Base-by-base conservation (phyloP, 1,140 invertebrate genomes). In the Drosophila repleta region DNA sequence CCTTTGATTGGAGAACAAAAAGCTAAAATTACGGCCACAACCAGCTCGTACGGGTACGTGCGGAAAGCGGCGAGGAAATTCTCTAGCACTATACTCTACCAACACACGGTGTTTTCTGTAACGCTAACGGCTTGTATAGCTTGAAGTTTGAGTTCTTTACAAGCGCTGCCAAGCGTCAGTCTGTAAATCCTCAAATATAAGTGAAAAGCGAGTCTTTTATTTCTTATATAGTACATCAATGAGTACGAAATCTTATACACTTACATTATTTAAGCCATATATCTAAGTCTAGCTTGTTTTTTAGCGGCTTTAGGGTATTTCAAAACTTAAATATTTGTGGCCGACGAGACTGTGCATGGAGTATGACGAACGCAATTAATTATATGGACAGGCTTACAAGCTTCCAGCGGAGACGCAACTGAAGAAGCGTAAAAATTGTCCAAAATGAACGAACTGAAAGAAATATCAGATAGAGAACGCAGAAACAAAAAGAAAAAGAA, bases 281-380 rank as follows among this genome's bases (percentile, higher is more conserved):
- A n/a, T n/a, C n/a, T n/a, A n/a, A n/a, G n/a, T n/a, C n/a, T 24
- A 3, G 4, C 4, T 24, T 24, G 4, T 24, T 24, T 24, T 4
- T 24, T 24, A 24, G 2, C 0, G 8, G 29, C 7, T 35, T 35
- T 35, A 35, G 32, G 32, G 32, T 35, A 35, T 35, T 11, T 10
- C 11, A 3, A 35, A 35, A 3, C 5, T 35, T 35, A 0, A 35
- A 35, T 13, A 11, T 35, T 35, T 13, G 3, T 29, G n/a, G 20
- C 21, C 37, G 52, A 52, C 37, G 53, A 60, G 4, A 67, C 74
- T 79, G 39, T 62, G 61, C 41, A 63, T 46, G 65, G 45, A 57
- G 58, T 55, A 46, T 51, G 35, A 49, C 52, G 81, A 77, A 78
- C 78, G 69, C 81, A 74, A 85, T 87, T 85, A 87, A 82, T 85